phyloP scores from a whole-genome alignment of 1,140 invertebrate species.

The Cyclargus thomasi region DNA sequence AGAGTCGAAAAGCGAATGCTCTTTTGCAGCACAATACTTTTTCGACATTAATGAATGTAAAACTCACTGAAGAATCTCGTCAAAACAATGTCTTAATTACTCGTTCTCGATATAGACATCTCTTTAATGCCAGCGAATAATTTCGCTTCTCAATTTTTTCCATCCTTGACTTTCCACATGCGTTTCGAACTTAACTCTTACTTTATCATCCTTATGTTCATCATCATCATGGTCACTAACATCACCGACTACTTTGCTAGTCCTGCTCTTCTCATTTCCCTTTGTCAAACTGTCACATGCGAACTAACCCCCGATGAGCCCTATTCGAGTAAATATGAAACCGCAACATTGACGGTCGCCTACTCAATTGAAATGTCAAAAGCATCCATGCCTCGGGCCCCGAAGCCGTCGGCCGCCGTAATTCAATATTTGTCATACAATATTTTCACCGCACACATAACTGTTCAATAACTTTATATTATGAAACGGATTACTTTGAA shows the following conservation, averaged over 20 bases:
- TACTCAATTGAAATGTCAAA: not conserved
- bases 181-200: not conserved
- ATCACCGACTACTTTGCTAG: not conserved
- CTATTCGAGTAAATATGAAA: not conserved
- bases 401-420: not conserved
- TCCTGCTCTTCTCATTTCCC: not conserved
- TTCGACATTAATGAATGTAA: not conserved
- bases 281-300: too few species aligned
- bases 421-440: not conserved
- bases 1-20: slow-evolving; percentile 2
- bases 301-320: too few species aligned
- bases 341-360: not conserved
- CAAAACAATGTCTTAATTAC: slow-evolving; percentile 1
- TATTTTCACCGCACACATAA: not conserved
- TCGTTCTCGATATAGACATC: not conserved
- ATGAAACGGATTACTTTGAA: not conserved
- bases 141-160: not conserved
- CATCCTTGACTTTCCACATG: not conserved
- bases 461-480: not conserved
- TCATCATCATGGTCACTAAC: not conserved
- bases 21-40: not conserved
- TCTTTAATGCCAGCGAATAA: not conserved
- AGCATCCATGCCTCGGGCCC: not conserved
- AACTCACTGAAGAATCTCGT: not conserved
- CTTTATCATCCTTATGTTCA: not conserved